A percentile compares a stretch with the other conserved stretches of the same genome.
Conservation (phyloP, 2,797 vertebrate species). For the Hydrophis major region DNA sequence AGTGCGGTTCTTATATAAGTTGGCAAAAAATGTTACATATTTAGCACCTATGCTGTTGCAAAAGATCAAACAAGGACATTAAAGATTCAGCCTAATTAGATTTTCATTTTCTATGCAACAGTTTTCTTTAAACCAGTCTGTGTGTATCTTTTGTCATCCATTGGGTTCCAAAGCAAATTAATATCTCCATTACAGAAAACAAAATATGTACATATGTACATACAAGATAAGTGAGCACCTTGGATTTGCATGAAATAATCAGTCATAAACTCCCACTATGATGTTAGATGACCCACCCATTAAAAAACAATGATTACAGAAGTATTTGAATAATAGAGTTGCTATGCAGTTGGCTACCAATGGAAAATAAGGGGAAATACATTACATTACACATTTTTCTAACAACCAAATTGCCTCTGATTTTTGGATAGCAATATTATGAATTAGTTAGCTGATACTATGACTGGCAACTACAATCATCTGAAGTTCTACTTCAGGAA, state of each 20-base stretch:
- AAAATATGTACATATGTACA: constrained; percentile 15
- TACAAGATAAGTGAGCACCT: constrained; percentile 53
- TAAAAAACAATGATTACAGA: neutral
- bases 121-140: constrained; percentile 17
- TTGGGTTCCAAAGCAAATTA: constrained; percentile 12
- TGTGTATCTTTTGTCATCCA: neutral
- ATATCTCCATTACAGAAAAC: constrained; percentile 27
- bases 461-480: neutral
- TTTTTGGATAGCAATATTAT: neutral
- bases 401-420: neutral
- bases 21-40: neutral
- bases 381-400: neutral
- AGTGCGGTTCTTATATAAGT: neutral
- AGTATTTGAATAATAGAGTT: neutral
- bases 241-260: constrained; percentile 24
- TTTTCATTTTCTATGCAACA: neutral
- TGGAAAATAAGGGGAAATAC: neutral
- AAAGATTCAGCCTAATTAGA: neutral
- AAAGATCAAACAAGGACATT: neutral
- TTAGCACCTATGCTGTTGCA: neutral
- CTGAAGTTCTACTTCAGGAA: neutral
- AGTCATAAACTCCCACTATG: neutral
- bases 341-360: neutral
- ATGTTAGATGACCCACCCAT: neutral
- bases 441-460: neutral